Conservation (phyloP, 2,797 vertebrate species). For the Microhierax caerulescens region DNA sequence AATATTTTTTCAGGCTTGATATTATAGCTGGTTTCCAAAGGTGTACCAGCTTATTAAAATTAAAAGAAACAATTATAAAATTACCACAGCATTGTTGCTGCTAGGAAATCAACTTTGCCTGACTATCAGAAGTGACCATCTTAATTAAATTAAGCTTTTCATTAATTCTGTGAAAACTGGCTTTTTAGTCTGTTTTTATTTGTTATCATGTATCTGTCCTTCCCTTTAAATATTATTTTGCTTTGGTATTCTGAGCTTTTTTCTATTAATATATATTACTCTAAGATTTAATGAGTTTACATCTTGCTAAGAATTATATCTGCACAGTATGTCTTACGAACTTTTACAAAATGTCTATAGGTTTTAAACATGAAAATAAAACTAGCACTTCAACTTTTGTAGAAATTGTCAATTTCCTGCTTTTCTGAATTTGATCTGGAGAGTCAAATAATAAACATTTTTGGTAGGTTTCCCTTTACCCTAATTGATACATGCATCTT, state of each 20-base stretch:
- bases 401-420: neutral
- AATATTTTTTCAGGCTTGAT: neutral
- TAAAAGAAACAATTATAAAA: neutral
- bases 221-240: neutral
- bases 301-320: neutral
- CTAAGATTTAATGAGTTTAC: neutral
- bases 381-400: neutral
- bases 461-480: conserved; percentile 5
- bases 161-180: neutral
- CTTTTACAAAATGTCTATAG: neutral
- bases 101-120: neutral
- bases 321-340: neutral
- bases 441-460: neutral
- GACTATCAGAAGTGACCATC: neutral
- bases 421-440: neutral
- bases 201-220: neutral
- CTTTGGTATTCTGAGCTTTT: neutral
- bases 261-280: neutral
- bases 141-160: neutral
- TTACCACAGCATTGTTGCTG: neutral
- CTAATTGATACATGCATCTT: conserved; percentile 28
- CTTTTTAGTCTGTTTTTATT: neutral
- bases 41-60: neutral
- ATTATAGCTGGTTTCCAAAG: neutral
- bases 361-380: neutral